Conservation (phyloP, 2,113 vertebrate species). For the Anarrhichthys ocellatus region DNA sequence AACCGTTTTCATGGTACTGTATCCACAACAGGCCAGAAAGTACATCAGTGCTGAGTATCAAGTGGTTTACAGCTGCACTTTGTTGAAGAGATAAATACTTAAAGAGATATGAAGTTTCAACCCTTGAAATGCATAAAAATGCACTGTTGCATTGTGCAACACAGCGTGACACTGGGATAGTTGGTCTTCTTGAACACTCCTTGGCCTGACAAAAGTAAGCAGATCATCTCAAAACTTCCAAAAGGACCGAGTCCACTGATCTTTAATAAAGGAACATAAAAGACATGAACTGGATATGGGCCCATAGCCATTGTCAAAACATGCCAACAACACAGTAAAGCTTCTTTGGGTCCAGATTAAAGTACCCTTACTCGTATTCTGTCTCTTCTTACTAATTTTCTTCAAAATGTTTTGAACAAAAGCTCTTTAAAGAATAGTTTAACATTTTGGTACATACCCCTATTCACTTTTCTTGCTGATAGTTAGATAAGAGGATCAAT, state of each 20-base stretch:
- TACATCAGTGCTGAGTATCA: constrained; percentile 10
- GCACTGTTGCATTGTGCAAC: background rate
- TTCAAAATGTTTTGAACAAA: background rate
- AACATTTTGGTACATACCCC: background rate
- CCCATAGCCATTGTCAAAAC: background rate
- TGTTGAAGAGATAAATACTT: background rate
- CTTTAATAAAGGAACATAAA: background rate
- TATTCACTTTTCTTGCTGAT: background rate
- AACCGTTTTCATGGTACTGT: background rate
- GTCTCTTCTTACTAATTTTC: background rate
- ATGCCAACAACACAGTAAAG: background rate
- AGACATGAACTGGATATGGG: background rate
- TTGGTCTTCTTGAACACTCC: background rate
- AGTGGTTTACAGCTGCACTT: background rate
- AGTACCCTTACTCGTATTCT: background rate
- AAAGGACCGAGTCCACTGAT: background rate
- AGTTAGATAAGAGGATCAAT: background rate
- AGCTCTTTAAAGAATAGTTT: background rate
- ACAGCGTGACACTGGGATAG: background rate
- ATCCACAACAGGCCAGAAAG: background rate
- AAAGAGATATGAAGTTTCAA: background rate
- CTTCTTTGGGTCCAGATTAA: background rate
- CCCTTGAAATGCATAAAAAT: background rate
- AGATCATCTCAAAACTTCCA: too few relatives aligned
- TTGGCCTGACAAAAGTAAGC: background rate